phyloP scores from a whole-genome alignment of 2,888 invertebrate genomes.

The Ceramica pisi region DNA sequence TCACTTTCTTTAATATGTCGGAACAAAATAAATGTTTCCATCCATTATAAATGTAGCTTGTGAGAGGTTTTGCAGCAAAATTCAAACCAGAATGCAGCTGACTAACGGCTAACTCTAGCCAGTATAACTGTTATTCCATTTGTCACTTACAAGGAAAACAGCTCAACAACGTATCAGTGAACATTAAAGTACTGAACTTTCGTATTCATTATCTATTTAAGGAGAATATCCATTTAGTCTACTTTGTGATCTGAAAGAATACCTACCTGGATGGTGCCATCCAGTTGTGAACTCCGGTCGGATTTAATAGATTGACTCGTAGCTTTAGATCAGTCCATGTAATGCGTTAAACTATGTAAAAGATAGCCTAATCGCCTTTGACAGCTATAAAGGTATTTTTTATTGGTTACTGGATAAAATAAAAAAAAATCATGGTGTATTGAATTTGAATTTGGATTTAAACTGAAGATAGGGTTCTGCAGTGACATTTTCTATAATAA shows the following conservation, averaged over 20 bases:
- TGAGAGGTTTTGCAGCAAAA: neutral
- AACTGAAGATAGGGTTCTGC: neutral
- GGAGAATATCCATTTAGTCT: conserved; percentile 9
- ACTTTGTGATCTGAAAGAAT: neutral
- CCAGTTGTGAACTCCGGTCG: neutral
- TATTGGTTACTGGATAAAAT: neutral
- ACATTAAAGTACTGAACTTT: neutral
- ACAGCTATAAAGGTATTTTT: neutral
- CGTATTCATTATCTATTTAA: neutral
- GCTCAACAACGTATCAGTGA: neutral
- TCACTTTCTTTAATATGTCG: neutral
- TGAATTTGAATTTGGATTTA: neutral
- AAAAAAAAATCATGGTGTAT: neutral
- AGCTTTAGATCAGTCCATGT: neutral
- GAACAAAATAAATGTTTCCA: neutral
- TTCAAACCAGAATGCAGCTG: neutral
- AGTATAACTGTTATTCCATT: neutral
- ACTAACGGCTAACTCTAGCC: too few species aligned
- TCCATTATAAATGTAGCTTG: neutral
- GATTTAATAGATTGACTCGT: neutral
- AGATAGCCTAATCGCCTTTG: neutral
- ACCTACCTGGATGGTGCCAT: conserved; percentile 4
- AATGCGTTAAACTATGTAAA: neutral
- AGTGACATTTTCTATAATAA: too few species aligned
- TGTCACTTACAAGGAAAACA: neutral